These are phyloP conservation scores for Eurytoma adleriae DNA, from an alignment of 2,888 invertebrate species.

Conservation along the genomic window DNA sequence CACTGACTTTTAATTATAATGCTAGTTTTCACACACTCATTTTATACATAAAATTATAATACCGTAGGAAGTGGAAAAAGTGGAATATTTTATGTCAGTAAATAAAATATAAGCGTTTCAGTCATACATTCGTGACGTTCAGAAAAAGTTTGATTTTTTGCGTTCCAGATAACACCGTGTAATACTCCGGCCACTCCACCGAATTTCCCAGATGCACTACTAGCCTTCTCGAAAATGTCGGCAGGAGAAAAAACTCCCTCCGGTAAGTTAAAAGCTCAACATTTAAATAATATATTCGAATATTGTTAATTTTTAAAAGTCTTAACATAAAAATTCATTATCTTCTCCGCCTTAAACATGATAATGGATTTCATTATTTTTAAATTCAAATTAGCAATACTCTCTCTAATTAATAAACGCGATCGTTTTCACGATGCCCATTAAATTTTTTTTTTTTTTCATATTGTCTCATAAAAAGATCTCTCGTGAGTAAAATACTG, in stretches of 20 bases:
- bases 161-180: constrained; percentile 89
- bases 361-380: no score
- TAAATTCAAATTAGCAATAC: no score
- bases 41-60: not conserved
- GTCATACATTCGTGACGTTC: constrained; percentile 27
- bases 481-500: no score
- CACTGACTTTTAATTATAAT: not conserved
- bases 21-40: not conserved
- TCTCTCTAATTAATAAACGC: no score
- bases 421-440: no score
- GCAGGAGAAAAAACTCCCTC: constrained; percentile 80
- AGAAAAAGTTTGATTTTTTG: constrained; percentile 36
- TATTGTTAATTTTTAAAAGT: no score
- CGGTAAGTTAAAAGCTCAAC: constrained; percentile 64
- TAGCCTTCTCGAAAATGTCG: constrained; percentile 92
- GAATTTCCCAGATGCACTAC: constrained; percentile 93
- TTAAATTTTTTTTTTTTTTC: no score
- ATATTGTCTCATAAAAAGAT: no score
- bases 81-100: not conserved
- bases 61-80: not conserved
- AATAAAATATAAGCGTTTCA: constrained; percentile 10
- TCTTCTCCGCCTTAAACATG: no score
- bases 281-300: not conserved
- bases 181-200: constrained; percentile 97
- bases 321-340: no score